Percentiles rank a stretch among this genome's conserved stretches.
These are phyloP conservation scores for Hydraecia micacea DNA, from an alignment of 2,888 invertebrate genomes.

Conservation along the genomic window DNA sequence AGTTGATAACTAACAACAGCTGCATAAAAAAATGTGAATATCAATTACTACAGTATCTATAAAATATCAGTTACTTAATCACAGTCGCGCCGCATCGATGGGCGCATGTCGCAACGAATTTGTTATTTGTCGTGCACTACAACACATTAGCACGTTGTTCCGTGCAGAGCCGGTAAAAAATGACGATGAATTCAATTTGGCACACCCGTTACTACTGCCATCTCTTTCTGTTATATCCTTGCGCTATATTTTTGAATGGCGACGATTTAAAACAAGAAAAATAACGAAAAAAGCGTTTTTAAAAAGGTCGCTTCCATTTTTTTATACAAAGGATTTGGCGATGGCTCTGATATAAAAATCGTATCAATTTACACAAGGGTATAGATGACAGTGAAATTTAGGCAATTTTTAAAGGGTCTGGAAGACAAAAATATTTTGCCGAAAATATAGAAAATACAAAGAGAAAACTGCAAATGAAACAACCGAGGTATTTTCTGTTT, in stretches of 20 bases:
- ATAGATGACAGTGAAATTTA: neutral
- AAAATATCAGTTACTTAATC: conserved; percentile 34
- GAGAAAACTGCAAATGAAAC: conserved; percentile 15
- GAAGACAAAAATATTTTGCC: neutral
- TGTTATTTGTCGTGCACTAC: conserved; percentile 52
- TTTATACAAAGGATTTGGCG: conserved; percentile 14
- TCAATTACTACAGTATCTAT: neutral
- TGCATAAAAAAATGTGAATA: neutral
- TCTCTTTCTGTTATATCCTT: conserved; percentile 48
- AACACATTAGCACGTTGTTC: conserved; percentile 58
- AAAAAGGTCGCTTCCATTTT: conserved; percentile 8
- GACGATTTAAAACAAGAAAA: conserved; percentile 1
- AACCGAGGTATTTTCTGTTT: conserved; percentile 24
- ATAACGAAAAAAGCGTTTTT: neutral
- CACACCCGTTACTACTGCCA: conserved; percentile 66
- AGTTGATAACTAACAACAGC: neutral
- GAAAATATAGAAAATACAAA: neutral
- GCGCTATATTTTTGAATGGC: conserved; percentile 44
- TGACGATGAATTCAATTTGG: conserved; percentile 68
- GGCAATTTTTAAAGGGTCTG: neutral
- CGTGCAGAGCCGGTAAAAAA: conserved; percentile 63
- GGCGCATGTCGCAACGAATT: conserved; percentile 33
- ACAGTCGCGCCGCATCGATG: conserved; percentile 22
- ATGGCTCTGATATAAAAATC: conserved; percentile 4
- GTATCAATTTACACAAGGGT: conserved; percentile 32